These are phyloP conservation scores for Synergus japonicus DNA, from an alignment of 2,888 invertebrate species.

Conservation along the genomic window DNA sequence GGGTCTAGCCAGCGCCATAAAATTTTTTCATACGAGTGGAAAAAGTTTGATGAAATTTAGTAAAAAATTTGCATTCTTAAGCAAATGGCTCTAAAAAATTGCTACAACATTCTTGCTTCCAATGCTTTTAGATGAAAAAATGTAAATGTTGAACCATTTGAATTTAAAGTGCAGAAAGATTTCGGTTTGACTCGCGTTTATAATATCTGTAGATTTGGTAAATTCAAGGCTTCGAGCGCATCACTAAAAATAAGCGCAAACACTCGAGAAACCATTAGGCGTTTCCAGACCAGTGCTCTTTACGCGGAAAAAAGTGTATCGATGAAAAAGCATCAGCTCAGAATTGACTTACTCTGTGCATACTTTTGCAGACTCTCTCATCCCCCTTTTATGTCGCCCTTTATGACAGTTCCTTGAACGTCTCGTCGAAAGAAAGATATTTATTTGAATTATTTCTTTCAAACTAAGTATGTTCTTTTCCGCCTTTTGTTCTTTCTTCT, in stretches of 20 bases:
- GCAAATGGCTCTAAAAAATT: no score
- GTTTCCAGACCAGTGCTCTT: constrained; percentile 66
- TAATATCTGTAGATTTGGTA: constrained; percentile 20
- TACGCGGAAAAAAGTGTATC: constrained; percentile 46
- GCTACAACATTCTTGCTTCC: background rate
- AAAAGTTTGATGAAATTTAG: no score
- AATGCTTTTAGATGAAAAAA: background rate
- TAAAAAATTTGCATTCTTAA: no score
- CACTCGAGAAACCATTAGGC: constrained; percentile 71
- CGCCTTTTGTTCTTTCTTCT: background rate
- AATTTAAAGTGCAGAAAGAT: background rate
- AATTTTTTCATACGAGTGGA: no score
- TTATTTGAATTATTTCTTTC: constrained; percentile 11
- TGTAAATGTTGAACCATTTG: background rate
- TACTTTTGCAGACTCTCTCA: constrained; percentile 30
- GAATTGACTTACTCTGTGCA: constrained; percentile 35
- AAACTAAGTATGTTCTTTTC: background rate
- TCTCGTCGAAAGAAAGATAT: constrained; percentile 26
- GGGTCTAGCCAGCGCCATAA: no score
- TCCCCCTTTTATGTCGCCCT: background rate
- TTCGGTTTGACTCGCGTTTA: background rate
- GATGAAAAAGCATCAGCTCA: constrained; percentile 33
- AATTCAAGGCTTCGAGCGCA: constrained; percentile 45
- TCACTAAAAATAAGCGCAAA: constrained; percentile 66
- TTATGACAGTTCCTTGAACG: constrained; percentile 8